Conservation (phyloP, 2,888 invertebrate genomes). For the Sinhomidia bicolor region DNA sequence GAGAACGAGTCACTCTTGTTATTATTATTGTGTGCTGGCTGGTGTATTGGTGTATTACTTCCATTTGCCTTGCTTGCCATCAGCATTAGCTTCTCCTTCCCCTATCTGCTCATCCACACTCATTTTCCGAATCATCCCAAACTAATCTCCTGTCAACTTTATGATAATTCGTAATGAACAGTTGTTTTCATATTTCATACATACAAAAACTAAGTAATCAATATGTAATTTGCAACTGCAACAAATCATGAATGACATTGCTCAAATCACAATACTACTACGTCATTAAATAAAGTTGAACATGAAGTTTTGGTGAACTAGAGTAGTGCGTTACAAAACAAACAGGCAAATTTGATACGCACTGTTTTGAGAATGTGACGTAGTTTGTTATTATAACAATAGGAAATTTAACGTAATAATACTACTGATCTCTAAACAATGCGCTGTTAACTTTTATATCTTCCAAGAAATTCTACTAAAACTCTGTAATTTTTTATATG, state of each 20-base stretch:
- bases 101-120: conserved; percentile 1
- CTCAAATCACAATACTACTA: too few relatives aligned
- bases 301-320: too few relatives aligned
- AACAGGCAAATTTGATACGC: too few relatives aligned
- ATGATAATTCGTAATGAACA: conserved; percentile 52
- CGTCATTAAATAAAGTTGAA: too few relatives aligned
- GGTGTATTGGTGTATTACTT: background rate
- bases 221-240: background rate
- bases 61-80: background rate
- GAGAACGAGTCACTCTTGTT: background rate
- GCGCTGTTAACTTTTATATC: too few relatives aligned
- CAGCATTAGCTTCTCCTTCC: conserved; percentile 1
- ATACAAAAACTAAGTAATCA: background rate
- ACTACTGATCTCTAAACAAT: too few relatives aligned
- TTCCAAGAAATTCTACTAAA: too few relatives aligned
- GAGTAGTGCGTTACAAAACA: too few relatives aligned
- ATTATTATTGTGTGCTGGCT: background rate
- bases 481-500: too few relatives aligned
- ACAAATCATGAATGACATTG: background rate
- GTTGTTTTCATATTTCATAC: conserved; percentile 44
- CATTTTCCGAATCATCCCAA: conserved; percentile 53
- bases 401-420: too few relatives aligned
- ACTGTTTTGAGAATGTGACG: too few relatives aligned
- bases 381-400: too few relatives aligned
- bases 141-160: conserved; percentile 65